A percentile compares a stretch with the other conserved stretches of the same genome.
phyloP scores from a whole-genome alignment of 2,113 vertebrate genomes.

The Reinhardtius hippoglossoides region DNA sequence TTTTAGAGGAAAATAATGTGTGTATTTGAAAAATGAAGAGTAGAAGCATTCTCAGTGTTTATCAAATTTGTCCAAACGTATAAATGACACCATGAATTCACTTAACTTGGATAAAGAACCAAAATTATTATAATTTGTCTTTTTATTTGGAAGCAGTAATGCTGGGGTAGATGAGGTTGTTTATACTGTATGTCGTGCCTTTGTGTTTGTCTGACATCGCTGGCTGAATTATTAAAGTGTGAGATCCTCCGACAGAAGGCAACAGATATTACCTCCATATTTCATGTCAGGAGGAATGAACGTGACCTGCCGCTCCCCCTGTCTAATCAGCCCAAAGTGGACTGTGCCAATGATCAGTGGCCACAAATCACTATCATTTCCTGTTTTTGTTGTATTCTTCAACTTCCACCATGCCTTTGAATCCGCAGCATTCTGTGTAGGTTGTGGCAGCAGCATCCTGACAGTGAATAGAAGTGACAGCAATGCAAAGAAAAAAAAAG shows the following conservation, averaged over 20 bases:
- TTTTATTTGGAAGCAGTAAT: neutral
- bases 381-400: neutral
- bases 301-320: neutral
- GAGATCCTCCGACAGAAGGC: slow-evolving; percentile 61
- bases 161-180: neutral
- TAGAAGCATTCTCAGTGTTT: neutral
- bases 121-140: no score
- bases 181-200: slow-evolving; percentile 8
- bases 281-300: slow-evolving; percentile 53
- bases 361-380: slow-evolving; percentile 62
- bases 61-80: no score
- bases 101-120: no score
- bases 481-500: no score
- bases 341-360: slow-evolving; percentile 39
- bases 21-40: neutral
- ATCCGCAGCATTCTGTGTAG: neutral
- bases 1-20: neutral
- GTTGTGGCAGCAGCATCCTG: neutral
- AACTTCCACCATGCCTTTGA: neutral
- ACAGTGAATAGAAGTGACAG: neutral
- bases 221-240: slow-evolving; percentile 64
- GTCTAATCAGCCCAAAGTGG: slow-evolving; percentile 51
- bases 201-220: slow-evolving; percentile 12
- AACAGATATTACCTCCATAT: slow-evolving; percentile 68
- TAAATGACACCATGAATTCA: neutral